phyloP scores from a whole-genome alignment of 2,888 invertebrate genomes.

The Monopis laevigella region DNA sequence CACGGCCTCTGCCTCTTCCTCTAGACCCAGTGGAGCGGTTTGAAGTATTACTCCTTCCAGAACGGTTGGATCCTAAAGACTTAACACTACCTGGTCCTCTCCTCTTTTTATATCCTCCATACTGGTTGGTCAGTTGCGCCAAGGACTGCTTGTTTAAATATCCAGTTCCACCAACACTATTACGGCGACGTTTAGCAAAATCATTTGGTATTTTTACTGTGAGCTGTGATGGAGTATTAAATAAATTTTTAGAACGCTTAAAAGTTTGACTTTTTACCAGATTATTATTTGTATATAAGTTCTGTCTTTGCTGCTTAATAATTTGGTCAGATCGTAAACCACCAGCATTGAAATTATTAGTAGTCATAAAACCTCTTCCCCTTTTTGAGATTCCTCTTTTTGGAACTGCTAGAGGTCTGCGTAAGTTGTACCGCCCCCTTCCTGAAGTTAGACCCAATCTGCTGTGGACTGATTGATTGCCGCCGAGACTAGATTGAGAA shows the following conservation, averaged over 20 bases:
- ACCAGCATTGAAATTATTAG: constrained; percentile 45
- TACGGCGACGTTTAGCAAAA: constrained; percentile 45
- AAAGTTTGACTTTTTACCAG: constrained; percentile 55
- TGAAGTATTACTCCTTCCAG: constrained; percentile 28
- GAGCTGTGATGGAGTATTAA: constrained; percentile 42
- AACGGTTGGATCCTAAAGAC: constrained; percentile 49
- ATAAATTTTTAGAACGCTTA: constrained; percentile 52
- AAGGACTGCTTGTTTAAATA: constrained; percentile 49
- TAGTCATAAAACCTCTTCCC: constrained; percentile 45
- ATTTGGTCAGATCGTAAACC: constrained; percentile 60
- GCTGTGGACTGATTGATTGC: constrained; percentile 37
- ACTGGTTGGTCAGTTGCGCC: constrained; percentile 45
- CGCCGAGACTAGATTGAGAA: constrained; percentile 33
- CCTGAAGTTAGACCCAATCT: constrained; percentile 45
- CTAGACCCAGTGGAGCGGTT: constrained; percentile 29
- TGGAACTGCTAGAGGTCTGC: constrained; percentile 43
- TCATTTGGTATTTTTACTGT: constrained; percentile 60
- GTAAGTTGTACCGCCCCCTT: constrained; percentile 35
- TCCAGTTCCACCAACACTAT: constrained; percentile 46
- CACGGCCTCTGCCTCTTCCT: constrained; percentile 42
- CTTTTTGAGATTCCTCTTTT: constrained; percentile 55
- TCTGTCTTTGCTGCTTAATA: constrained; percentile 40
- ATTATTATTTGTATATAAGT: constrained; percentile 34
- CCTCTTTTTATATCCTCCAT: constrained; percentile 39
- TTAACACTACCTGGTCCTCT: constrained; percentile 52